These are phyloP conservation scores for Noctua janthina DNA, from an alignment of 2,888 invertebrate species.

Conservation along the genomic window DNA sequence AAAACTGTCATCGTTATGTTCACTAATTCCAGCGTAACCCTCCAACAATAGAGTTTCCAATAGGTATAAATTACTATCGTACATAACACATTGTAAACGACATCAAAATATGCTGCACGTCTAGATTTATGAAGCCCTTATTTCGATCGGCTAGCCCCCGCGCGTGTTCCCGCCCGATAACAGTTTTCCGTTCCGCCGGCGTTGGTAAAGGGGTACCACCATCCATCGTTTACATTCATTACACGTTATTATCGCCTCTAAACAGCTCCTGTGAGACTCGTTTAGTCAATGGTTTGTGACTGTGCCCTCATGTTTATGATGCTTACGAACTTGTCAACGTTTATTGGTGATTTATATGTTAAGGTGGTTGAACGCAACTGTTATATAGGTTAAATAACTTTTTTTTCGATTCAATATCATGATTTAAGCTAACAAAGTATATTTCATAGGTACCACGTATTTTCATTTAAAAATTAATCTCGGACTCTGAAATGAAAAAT, in stretches of 20 bases:
- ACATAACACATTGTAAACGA: slow-evolving; percentile 41
- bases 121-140: slow-evolving; percentile 67
- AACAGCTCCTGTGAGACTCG: slow-evolving; percentile 83
- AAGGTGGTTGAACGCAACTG: neutral
- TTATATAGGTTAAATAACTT: neutral
- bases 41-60: slow-evolving; percentile 28
- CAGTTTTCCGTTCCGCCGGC: slow-evolving; percentile 79
- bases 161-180: slow-evolving; percentile 86
- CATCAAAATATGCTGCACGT: slow-evolving; percentile 60
- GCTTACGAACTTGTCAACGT: slow-evolving; percentile 45
- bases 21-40: slow-evolving; percentile 12
- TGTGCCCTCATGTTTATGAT: slow-evolving; percentile 64
- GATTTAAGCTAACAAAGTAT: slow-evolving; percentile 1
- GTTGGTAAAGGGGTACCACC: slow-evolving; percentile 72
- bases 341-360: slow-evolving; percentile 44
- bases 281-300: slow-evolving; percentile 81
- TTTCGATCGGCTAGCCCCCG: slow-evolving; percentile 68
- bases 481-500: slow-evolving; percentile 69
- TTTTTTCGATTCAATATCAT: neutral
- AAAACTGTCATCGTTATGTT: neutral
- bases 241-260: slow-evolving; percentile 87
- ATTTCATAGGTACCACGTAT: slow-evolving; percentile 19
- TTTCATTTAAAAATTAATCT: slow-evolving; percentile 59
- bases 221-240: slow-evolving; percentile 85
- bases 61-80: slow-evolving; percentile 33